These are phyloP conservation scores for Myotis brandtii DNA, from an alignment of 2,113 vertebrate species.

Conservation along the genomic window DNA sequence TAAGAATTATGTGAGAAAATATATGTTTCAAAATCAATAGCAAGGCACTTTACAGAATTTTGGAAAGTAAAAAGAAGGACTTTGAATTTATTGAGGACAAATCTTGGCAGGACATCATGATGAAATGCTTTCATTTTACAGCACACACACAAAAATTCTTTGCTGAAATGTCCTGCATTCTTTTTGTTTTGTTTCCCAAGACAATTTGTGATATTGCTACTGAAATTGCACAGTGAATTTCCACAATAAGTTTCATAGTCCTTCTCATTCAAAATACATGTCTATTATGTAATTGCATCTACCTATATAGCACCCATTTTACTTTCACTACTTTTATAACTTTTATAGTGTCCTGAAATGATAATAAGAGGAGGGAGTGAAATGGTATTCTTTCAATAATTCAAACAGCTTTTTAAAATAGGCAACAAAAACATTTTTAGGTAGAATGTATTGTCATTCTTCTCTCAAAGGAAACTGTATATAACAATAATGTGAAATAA, in stretches of 20 bases:
- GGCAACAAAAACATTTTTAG: conserved; percentile 54
- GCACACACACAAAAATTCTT: not conserved
- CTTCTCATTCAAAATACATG: conserved; percentile 47
- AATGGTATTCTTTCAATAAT: conserved; percentile 32
- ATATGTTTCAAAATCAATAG: conserved; percentile 54
- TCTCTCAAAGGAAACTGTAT: conserved; percentile 8
- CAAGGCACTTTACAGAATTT: conserved; percentile 70
- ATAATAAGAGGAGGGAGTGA: not conserved
- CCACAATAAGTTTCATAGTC: not conserved
- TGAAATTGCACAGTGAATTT: conserved; percentile 55
- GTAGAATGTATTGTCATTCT: conserved; percentile 44
- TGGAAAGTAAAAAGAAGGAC: conserved; percentile 45
- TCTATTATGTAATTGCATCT: conserved; percentile 29
- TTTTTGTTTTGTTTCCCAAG: not conserved
- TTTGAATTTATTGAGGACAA: conserved; percentile 57
- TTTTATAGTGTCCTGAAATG: conserved; percentile 33
- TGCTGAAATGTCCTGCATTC: conserved; percentile 47
- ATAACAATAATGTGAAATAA: not conserved
- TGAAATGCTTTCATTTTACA: conserved; percentile 69
- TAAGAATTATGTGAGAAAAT: conserved; percentile 67
- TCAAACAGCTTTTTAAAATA: conserved; percentile 35
- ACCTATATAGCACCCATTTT: conserved; percentile 39
- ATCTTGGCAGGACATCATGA: conserved; percentile 70
- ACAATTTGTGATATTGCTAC: conserved; percentile 48
- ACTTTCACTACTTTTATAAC: conserved; percentile 45